These are phyloP conservation scores for Amaurobius ferox DNA, from an alignment of 2,888 invertebrate genomes.

Conservation along the genomic window DNA sequence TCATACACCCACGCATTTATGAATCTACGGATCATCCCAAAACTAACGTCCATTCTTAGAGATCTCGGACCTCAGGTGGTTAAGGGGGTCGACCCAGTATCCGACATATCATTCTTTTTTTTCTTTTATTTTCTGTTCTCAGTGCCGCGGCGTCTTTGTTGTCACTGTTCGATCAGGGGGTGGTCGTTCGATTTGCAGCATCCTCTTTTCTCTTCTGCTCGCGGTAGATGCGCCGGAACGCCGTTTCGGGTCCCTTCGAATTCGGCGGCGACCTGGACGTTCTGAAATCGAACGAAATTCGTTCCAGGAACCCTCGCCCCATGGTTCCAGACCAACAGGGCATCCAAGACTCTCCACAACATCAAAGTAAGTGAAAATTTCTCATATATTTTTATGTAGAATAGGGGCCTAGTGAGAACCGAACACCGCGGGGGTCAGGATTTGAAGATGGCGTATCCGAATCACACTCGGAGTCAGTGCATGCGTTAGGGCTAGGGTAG, in stretches of 20 bases:
- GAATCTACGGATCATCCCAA: neutral
- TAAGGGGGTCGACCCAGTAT: slow-evolving; percentile 1
- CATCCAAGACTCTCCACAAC: neutral
- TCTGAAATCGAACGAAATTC: slow-evolving; percentile 7
- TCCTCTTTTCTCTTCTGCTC: slow-evolving; percentile 6
- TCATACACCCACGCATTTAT: slow-evolving; percentile 8
- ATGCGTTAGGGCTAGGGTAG: neutral
- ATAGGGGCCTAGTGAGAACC: too few relatives aligned
- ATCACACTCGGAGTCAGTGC: neutral
- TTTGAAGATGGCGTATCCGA: neutral
- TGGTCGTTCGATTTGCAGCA: neutral
- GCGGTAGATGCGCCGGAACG: slow-evolving; percentile 9
- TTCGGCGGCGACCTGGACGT: slow-evolving; percentile 16
- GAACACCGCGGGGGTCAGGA: neutral
- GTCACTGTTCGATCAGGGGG: slow-evolving; percentile 13
- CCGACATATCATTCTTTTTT: neutral
- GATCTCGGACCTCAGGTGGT: slow-evolving; percentile 14
- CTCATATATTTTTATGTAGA: neutral
- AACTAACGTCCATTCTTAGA: neutral
- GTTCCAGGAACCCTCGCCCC: slow-evolving; percentile 8
- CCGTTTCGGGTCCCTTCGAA: slow-evolving; percentile 14
- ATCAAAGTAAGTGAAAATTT: neutral
- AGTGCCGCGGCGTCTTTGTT: slow-evolving; percentile 8
- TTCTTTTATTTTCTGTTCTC: neutral
- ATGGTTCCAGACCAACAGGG: neutral